These are phyloP conservation scores for Beris chalybata DNA, from an alignment of 2,888 invertebrate genomes.

Conservation along the genomic window DNA sequence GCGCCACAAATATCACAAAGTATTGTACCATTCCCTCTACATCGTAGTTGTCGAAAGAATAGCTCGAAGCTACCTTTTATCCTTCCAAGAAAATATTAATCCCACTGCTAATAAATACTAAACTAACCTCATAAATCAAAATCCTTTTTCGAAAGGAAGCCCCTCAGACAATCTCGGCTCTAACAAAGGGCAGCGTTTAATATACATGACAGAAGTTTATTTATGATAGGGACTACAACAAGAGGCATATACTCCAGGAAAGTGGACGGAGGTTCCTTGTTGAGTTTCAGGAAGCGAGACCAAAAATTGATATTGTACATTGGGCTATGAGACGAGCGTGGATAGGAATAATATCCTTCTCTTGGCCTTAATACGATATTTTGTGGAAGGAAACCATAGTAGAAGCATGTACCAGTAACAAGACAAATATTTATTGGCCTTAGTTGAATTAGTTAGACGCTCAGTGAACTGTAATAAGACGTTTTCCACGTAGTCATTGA, in stretches of 20 bases:
- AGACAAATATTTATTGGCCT: no score
- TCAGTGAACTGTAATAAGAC: no score
- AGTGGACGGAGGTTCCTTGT: neutral
- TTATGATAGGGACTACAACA: slow-evolving; percentile 24
- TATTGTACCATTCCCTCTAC: neutral
- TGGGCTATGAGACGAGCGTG: no score
- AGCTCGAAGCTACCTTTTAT: slow-evolving; percentile 1
- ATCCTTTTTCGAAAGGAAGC: slow-evolving; percentile 31
- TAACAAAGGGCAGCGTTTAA: slow-evolving; percentile 38
- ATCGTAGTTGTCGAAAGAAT: neutral
- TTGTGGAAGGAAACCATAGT: no score
- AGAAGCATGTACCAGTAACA: no score
- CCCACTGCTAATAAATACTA: slow-evolving; percentile 38
- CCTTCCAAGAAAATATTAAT: slow-evolving; percentile 33
- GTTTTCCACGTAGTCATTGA: no score
- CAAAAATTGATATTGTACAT: slow-evolving; percentile 1
- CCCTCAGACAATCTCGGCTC: slow-evolving; percentile 33
- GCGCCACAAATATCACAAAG: neutral
- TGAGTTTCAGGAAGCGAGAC: neutral
- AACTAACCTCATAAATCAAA: slow-evolving; percentile 39
- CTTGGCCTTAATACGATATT: no score
- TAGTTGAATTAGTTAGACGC: no score
- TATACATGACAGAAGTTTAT: slow-evolving; percentile 38
- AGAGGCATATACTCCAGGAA: slow-evolving; percentile 6
- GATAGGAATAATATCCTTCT: no score